Evolutionary conservation across 2,888 invertebrate species (phyloP), one percentile per base, ranked within the genome.

Genomic region (Sepioteuthis lessoniana): DNA sequence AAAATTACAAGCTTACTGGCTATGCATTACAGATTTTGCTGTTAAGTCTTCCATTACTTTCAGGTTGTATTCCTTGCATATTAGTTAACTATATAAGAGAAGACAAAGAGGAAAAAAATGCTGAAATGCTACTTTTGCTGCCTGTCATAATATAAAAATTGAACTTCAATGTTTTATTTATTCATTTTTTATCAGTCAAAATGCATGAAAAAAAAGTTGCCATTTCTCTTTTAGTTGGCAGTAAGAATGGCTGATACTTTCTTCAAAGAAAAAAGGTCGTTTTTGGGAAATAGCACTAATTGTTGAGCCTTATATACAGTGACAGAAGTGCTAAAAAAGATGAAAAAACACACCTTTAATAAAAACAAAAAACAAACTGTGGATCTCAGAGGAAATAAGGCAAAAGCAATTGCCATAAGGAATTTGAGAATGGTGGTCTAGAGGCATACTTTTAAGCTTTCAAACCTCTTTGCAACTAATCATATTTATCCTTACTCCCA

Each of bases 11-110:
- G 76, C 10, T 31, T 31, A 31, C 76, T 76, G 76, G 76, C 31
- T 76, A 28, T 76, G 76, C 76, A 76, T 76, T n/a, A 76, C 76
- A 76, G 13, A 76, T 76, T 28, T 76, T 76, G 31, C 10, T 76
- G 76, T 76, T 76, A 76, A 31, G 76, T 76, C 76, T 76, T 76
- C n/a, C 28, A 76, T 76, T 76, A 76, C 76, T 76, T 76, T n/a
- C 76, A 76, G 13, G 76, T 76, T 76, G 76, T 76, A 28, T 76
- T 76, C 76, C 31, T 76, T 31, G 31, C 76, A 31, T 5, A 76
- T 76, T 76, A 76, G 76, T 76, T 76, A 76, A 76, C n/a, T 76
- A 76, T 13, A 10, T 42, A 42, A 42, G 42, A 42, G 42, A 42
- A 42, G 42, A 42, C 42, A 31, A 10, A 76, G 31, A 76, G 13